Percentiles rank a stretch among this genome's conserved stretches.
These are phyloP conservation scores for Apteryx mantelli DNA, from an alignment of 2,113 vertebrate genomes.

Conservation along the genomic window DNA sequence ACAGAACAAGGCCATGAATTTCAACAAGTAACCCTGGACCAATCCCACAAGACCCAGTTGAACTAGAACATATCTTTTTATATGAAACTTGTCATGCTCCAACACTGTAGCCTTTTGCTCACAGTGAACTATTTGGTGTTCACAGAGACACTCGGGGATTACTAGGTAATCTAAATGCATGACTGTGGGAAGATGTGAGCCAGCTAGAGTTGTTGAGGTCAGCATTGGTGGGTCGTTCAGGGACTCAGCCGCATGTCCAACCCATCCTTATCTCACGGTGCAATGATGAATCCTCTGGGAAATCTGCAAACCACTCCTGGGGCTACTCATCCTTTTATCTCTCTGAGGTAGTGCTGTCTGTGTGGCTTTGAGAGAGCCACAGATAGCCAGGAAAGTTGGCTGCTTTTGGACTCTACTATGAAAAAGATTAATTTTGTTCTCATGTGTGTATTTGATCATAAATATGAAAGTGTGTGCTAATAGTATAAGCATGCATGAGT, in stretches of 20 bases:
- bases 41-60: neutral
- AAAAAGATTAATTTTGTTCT: conserved; percentile 27
- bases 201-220: neutral
- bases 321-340: neutral
- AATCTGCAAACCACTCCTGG: neutral
- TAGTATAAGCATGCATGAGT: neutral
- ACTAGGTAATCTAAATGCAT: neutral
- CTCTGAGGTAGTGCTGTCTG: neutral
- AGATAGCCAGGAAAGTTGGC: neutral
- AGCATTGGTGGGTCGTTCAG: neutral
- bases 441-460: neutral
- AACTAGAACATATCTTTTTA: neutral
- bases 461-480: neutral
- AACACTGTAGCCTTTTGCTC: neutral
- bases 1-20: neutral
- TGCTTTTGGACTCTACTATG: conserved; percentile 15
- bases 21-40: neutral
- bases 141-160: neutral
- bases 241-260: accelerated
- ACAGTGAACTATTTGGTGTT: neutral
- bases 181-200: neutral
- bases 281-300: neutral
- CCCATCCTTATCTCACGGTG: accelerated
- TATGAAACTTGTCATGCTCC: accelerated
- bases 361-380: neutral